A percentile compares a stretch with the other conserved stretches of the same genome.
Evolutionary conservation across 2,113 vertebrate species (phyloP).

Genomic region (Mungos mungo): DNA sequence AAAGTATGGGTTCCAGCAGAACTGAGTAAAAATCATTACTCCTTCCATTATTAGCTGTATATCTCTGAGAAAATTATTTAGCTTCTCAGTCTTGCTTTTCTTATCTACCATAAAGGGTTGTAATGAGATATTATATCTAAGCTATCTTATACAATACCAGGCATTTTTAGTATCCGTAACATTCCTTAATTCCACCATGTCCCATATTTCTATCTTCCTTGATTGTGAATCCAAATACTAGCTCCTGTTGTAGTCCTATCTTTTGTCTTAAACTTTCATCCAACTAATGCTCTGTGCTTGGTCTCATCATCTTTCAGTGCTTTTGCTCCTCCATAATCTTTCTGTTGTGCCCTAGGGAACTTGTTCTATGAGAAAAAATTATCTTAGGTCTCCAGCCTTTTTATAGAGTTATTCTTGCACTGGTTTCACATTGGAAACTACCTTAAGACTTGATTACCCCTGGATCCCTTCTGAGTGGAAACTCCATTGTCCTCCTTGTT

Average conservation of each 20-base stretch:
- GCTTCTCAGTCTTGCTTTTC: neutral
- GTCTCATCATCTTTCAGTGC: neutral
- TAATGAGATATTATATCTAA: neutral
- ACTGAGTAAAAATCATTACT: slow-evolving; percentile 10
- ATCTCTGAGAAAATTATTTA: slow-evolving; percentile 1
- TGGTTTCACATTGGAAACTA: neutral
- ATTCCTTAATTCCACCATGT: neutral
- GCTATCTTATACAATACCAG: neutral
- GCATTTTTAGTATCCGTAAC: neutral
- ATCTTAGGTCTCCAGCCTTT: neutral
- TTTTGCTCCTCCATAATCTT: neutral
- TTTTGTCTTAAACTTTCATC: slow-evolving; percentile 15
- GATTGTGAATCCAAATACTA: neutral
- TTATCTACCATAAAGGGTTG: neutral
- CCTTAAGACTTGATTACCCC: neutral
- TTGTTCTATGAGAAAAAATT: neutral
- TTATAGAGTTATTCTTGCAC: neutral
- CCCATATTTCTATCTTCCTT: neutral
- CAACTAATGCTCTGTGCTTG: neutral
- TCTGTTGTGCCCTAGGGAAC: neutral
- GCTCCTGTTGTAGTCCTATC: neutral
- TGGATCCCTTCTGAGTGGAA: neutral
- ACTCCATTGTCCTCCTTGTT: neutral
- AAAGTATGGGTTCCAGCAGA: neutral
- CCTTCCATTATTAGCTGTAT: neutral